A percentile compares a stretch with the other conserved stretches of the same genome.
Evolutionary conservation across 2,888 invertebrate genomes (phyloP).

Genomic region (Latheticus oryzae): DNA sequence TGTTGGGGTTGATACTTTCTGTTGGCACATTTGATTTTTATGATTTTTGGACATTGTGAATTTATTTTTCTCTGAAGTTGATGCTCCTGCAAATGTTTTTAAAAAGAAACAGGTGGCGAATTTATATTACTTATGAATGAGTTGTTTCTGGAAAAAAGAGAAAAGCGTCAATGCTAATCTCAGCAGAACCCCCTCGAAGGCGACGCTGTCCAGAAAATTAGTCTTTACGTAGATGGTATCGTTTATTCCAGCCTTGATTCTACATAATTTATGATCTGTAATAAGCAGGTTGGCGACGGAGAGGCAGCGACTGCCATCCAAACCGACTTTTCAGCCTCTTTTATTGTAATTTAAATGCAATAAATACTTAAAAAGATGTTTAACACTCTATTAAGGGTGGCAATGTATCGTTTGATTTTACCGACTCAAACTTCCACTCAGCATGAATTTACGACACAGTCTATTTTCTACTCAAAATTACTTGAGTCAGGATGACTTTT

Average conservation of each 20-base stretch:
- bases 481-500: conserved; percentile 23
- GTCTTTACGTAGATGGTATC: conserved; percentile 32
- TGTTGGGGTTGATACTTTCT: no score
- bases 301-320: conserved; percentile 31
- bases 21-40: no score
- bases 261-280: conserved; percentile 41
- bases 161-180: conserved; percentile 9
- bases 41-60: no score
- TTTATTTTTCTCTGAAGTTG: no score
- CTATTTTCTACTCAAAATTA: conserved; percentile 18
- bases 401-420: conserved; percentile 19
- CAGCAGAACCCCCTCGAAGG: conserved; percentile 19
- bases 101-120: no score
- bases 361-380: conserved; percentile 30
- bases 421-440: conserved; percentile 15
- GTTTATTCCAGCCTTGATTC: conserved; percentile 33
- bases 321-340: conserved; percentile 27
- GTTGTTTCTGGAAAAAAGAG: not conserved
- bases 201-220: conserved; percentile 28
- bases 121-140: no score
- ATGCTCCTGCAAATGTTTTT: no score
- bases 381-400: conserved; percentile 38
- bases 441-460: conserved; percentile 15
- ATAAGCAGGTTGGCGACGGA: conserved; percentile 38
- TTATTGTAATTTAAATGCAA: conserved; percentile 32